Evolutionary conservation across 2,888 invertebrate genomes (phyloP).

Genomic region (Dasysyrphus albostriatus): DNA sequence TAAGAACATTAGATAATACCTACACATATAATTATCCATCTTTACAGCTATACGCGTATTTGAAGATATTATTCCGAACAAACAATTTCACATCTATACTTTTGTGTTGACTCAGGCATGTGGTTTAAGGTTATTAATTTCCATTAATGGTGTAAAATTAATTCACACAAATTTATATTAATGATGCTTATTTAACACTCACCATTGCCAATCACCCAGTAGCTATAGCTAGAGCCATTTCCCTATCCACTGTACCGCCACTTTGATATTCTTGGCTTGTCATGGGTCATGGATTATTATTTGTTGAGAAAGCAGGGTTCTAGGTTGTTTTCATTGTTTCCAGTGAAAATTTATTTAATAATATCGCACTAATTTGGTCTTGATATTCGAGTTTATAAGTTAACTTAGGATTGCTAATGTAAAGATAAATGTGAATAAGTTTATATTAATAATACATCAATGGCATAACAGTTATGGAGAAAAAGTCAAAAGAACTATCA

Average conservation of each 20-base stretch:
- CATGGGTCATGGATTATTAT: neutral
- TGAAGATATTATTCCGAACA: conserved; percentile 12
- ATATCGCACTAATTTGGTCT: no score
- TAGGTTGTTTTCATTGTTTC: no score
- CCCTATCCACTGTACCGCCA: neutral
- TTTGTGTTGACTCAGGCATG: conserved; percentile 23
- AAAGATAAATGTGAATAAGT: no score
- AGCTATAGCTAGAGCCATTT: neutral
- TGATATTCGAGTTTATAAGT: no score
- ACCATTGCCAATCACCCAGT: neutral
- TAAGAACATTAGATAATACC: conserved; percentile 3
- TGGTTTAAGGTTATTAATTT: conserved; percentile 70
- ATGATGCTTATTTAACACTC: conserved; percentile 56
- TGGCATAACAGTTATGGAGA: no score
- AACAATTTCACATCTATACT: neutral
- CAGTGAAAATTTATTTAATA: no score
- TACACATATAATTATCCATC: neutral
- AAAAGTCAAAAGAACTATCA: no score
- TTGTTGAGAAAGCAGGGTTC: neutral
- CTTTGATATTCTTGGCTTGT: neutral
- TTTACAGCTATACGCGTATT: neutral
- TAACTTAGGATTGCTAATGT: no score
- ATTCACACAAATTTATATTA: conserved; percentile 72
- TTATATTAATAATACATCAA: no score
- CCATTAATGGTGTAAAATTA: conserved; percentile 69